Conservation (phyloP, 1,140 invertebrate species). For the Homarus americanus region DNA sequence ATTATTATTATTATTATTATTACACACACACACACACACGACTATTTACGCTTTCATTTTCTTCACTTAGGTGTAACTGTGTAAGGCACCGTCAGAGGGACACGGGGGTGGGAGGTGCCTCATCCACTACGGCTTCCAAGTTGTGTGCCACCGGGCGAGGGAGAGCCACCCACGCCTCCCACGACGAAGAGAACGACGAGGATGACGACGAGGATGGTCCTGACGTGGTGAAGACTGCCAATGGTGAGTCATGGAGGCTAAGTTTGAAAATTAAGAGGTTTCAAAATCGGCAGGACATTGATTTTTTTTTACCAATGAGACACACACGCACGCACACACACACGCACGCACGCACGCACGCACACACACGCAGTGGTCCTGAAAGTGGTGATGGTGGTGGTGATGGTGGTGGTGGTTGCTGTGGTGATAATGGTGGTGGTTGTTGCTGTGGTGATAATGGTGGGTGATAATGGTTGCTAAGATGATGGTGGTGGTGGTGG, state of each 20-base stretch:
- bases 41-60: background rate
- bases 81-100: conserved; percentile 13
- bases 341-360: too few relatives aligned
- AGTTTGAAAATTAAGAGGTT: too few relatives aligned
- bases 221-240: conserved; percentile 55
- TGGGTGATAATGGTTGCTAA: too few relatives aligned
- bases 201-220: conserved; percentile 61
- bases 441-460: too few relatives aligned
- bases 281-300: too few relatives aligned
- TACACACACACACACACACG: too few relatives aligned
- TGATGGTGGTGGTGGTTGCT: background rate
- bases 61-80: conserved; percentile 27
- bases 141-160: background rate
- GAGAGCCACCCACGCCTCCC: background rate
- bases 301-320: too few relatives aligned
- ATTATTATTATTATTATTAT: too few relatives aligned
- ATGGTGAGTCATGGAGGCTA: too few relatives aligned
- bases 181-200: conserved; percentile 44
- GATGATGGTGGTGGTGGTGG: too few relatives aligned
- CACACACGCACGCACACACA: too few relatives aligned
- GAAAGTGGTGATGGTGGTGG: background rate
- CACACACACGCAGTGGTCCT: too few relatives aligned
- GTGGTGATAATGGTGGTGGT: background rate
- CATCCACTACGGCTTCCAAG: conserved; percentile 15
- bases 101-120: background rate